Percentiles rank a stretch among this genome's conserved stretches.
Conservation (phyloP, 2,797 vertebrate species). For the Vultur gryphus region DNA sequence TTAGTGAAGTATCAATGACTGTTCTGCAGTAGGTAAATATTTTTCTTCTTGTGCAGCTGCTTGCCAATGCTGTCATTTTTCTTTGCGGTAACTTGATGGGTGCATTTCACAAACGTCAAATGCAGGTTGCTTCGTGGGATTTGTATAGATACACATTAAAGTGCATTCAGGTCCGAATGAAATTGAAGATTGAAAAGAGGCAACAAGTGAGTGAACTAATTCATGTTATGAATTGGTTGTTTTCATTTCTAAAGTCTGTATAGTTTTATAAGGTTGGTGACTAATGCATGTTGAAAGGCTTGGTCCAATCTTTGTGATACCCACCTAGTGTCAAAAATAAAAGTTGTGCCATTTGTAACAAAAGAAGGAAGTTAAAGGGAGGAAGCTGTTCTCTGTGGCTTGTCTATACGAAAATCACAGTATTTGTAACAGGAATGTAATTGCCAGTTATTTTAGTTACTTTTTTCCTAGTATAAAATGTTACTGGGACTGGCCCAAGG, state of each 20-base stretch:
- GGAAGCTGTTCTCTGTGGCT: background rate
- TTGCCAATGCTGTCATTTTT: slow-evolving; percentile 88
- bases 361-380: slow-evolving; percentile 39
- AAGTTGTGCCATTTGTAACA: slow-evolving; percentile 9
- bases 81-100: slow-evolving; percentile 89
- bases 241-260: background rate
- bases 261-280: background rate
- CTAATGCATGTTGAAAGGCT: background rate
- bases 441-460: background rate
- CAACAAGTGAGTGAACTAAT: slow-evolving; percentile 84
- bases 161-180: slow-evolving; percentile 90
- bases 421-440: background rate
- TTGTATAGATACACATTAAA: slow-evolving; percentile 90
- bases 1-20: background rate
- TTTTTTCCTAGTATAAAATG: background rate
- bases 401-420: background rate
- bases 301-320: background rate
- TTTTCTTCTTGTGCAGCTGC: slow-evolving; percentile 73
- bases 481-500: background rate
- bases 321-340: background rate
- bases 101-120: slow-evolving; percentile 91
- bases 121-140: slow-evolving; percentile 90
- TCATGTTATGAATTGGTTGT: background rate
- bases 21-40: background rate
- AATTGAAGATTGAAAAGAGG: slow-evolving; percentile 93